phyloP scores from a whole-genome alignment of 2,888 invertebrate genomes.

The Orthosia incerta region DNA sequence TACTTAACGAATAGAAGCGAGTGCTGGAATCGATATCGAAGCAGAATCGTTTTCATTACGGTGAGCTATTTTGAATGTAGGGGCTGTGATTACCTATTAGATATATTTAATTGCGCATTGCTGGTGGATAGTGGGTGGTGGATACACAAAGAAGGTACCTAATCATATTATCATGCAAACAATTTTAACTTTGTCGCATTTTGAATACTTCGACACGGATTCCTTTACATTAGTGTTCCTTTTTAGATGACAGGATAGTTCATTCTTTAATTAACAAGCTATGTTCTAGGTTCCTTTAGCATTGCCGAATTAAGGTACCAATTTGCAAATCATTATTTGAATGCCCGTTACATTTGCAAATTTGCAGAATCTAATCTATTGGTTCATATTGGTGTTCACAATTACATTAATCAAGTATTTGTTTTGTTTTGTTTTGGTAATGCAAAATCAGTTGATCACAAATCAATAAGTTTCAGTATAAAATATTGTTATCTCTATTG shows the following conservation, averaged over 20 bases:
- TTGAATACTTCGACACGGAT: neutral
- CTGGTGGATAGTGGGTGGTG: neutral
- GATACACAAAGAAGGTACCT: neutral
- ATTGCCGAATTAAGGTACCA: neutral
- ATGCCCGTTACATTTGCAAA: slow-evolving; percentile 8
- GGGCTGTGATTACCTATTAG: slow-evolving; percentile 5
- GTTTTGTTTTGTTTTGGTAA: slow-evolving; percentile 23
- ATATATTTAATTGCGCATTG: slow-evolving; percentile 4
- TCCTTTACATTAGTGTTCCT: neutral
- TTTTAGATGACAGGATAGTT: neutral
- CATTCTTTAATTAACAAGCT: neutral
- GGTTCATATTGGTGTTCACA: slow-evolving; percentile 29
- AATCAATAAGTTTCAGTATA: slow-evolving; percentile 47
- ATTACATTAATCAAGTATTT: slow-evolving; percentile 5
- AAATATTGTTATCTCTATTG: slow-evolving; percentile 59
- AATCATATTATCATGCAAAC: no score
- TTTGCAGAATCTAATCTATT: slow-evolving; percentile 19
- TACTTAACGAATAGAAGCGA: slow-evolving; percentile 41
- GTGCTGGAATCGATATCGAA: slow-evolving; percentile 28
- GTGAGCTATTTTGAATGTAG: slow-evolving; percentile 30
- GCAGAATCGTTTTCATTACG: slow-evolving; percentile 23
- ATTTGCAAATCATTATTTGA: slow-evolving; percentile 6
- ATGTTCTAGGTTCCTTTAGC: neutral
- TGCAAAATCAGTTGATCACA: slow-evolving; percentile 44
- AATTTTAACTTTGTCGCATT: neutral